These are phyloP conservation scores for Dinocampus coccinellae DNA, from an alignment of 2,888 invertebrate species.

Conservation along the genomic window DNA sequence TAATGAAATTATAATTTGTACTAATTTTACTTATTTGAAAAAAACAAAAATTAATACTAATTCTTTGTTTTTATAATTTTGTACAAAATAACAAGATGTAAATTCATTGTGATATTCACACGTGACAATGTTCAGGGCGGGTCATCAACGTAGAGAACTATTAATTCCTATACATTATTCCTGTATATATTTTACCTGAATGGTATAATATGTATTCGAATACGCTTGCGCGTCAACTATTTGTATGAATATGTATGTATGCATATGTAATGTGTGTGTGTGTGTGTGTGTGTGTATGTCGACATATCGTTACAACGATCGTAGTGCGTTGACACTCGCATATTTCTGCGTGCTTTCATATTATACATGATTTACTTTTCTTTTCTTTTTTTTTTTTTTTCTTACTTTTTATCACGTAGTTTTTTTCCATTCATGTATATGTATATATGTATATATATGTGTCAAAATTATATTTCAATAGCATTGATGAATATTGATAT, in stretches of 20 bases:
- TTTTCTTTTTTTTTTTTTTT: not conserved
- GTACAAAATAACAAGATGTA: not conserved
- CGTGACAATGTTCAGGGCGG: not conserved
- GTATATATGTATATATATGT: too few relatives aligned
- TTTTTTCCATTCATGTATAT: too few relatives aligned
- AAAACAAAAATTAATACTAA: too few relatives aligned
- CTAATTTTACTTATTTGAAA: too few relatives aligned
- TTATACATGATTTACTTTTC: not conserved
- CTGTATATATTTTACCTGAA: not conserved
- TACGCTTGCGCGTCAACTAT: conserved; percentile 2
- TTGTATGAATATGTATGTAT: not conserved
- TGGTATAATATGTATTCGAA: not conserved
- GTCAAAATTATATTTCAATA: not conserved
- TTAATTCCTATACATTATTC: not conserved
- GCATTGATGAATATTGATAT: not conserved
- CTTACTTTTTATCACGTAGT: not conserved
- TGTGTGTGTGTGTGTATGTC: too few relatives aligned
- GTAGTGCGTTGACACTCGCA: conserved; percentile 12
- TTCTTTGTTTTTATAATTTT: too few relatives aligned
- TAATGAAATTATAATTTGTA: too few relatives aligned
- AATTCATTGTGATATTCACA: conserved; percentile 4
- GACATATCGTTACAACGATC: conserved; percentile 14
- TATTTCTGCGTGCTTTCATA: not conserved
- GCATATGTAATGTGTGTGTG: too few relatives aligned
- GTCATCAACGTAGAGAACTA: not conserved